Evolutionary conservation across 2,888 invertebrate species (phyloP), one percentile per base, ranked within the genome.

Genomic region (Calliopum simillimum): DNA sequence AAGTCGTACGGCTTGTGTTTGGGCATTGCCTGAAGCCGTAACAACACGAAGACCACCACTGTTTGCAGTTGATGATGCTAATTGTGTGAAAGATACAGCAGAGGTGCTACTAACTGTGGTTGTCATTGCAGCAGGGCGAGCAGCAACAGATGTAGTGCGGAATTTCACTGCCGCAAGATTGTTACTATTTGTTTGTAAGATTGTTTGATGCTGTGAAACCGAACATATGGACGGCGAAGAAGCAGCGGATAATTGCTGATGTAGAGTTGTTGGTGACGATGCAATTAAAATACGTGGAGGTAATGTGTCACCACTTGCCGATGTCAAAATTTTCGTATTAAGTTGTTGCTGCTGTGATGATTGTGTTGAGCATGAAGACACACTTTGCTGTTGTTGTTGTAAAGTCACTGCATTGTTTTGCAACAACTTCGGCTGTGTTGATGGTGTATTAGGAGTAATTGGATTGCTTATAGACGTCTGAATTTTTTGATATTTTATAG

Each of bases 1-100:
- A 16, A 88, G 79, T 14, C 88, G 85, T n/a, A 88, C 80, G 0
- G 79, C 74, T n/a, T 81, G 84, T 33, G 81, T 77, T 61, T 80
- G 81, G 3, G 68, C 73, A 33, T 73, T 73, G 11, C 73, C 70
- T 12, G 69, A 63, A 0, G 79, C 68, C 16, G 74, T 79, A 1
- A 78, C 75, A 16, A 80, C 79, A 0, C 82, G 78, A 14, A 82
- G 63, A 43, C 64, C 70, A 21, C 58, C 66, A 5, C 47, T 19
- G n/a, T 47, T 63, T 46, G 62, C 33, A 33, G 51, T 58, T 25
- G 68, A 44, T 11, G 73, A 68, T 1, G 47, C 53, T 4, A 58
- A 68, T 58, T 73, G 73, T 70, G 74, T 71, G 41, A 71, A 68
- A 23, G 73, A 64, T 21, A 73, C 74, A 23, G 74, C 65, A 0